phyloP scores from a whole-genome alignment of 2,888 invertebrate species.

The Yponomeuta evonymella region DNA sequence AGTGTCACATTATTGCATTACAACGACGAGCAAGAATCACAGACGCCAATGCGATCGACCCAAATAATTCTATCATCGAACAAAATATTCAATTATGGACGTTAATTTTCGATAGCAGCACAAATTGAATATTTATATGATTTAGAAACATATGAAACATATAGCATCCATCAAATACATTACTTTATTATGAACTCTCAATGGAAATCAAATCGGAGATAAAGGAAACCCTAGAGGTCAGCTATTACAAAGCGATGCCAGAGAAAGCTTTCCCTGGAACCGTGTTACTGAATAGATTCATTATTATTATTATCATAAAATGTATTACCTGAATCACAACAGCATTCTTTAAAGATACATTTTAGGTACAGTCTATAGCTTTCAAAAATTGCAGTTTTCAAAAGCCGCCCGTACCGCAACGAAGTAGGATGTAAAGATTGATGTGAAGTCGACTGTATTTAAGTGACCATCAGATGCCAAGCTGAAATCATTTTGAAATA shows the following conservation, averaged over 20 bases:
- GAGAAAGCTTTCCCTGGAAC: neutral
- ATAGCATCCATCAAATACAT: slow-evolving; percentile 4
- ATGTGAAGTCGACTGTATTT: neutral
- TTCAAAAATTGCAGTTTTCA: no score
- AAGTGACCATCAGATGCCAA: neutral
- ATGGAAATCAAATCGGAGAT: neutral
- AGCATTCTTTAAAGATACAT: neutral
- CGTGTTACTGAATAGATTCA: slow-evolving; percentile 3
- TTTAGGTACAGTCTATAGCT: no score
- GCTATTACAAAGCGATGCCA: neutral
- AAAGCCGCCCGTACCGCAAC: no score
- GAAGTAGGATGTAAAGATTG: no score
- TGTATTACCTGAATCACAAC: neutral
- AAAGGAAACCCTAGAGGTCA: neutral
- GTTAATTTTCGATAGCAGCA: slow-evolving; percentile 4
- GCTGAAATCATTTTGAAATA: neutral
- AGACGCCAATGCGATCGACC: neutral
- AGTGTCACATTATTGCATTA: neutral
- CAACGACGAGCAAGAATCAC: neutral
- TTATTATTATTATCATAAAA: neutral
- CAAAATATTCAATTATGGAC: slow-evolving; percentile 7
- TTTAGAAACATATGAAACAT: neutral
- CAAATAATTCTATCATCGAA: neutral
- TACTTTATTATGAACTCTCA: neutral
- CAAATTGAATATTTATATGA: slow-evolving; percentile 1